Evolutionary conservation across 2,113 vertebrate genomes (phyloP), one percentile per base, ranked within the genome.

Genomic region (Xenopus borealis): DNA sequence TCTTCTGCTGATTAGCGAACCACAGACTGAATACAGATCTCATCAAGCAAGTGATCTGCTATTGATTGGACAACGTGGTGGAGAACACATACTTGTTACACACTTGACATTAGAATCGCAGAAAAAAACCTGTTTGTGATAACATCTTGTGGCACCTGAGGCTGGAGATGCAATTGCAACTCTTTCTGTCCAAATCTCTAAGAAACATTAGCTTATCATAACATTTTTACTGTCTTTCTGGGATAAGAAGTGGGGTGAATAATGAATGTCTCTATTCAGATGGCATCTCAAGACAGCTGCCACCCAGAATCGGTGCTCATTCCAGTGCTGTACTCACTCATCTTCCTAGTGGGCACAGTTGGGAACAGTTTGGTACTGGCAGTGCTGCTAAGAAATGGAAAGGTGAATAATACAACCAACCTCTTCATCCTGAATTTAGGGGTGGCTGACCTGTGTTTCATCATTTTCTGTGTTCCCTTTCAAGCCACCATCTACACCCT

Each of bases 401-500:
- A 90, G 83, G 85, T 86, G 73, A 89, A 87, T 79, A 94, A 91
- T 78, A 94, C 91, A 11, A 95, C 94, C 79, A 92, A 93, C 80
- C 75, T 94, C 80, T 95, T 95, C 86, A 94, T 95, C 81, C 83
- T 95, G 80, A 95, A 92, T 83, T 88, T 95, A 72, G 93, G 89
- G 5, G 58, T 92, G 30, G 94, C 94, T 0, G 94, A 95, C 30
- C 88, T 95, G 61, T 88, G 91, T 72, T 95, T 95, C 80, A 92
- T 94, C 46, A 69, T 94, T 33, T 94, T 94, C 86, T 95, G 94
- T 7, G 90, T 94, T 64, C 94, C 94, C 16, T 93, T 94, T 72
- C 94, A 95, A 81, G 94, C 92, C 79, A 92, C 94, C 65, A 90
- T 95, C 86, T 95, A 95, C 80, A 92, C 92, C 0, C 86, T 95